Evolutionary conservation across 2,113 vertebrate species (phyloP).

Genomic region (Struthidea cinerea): DNA sequence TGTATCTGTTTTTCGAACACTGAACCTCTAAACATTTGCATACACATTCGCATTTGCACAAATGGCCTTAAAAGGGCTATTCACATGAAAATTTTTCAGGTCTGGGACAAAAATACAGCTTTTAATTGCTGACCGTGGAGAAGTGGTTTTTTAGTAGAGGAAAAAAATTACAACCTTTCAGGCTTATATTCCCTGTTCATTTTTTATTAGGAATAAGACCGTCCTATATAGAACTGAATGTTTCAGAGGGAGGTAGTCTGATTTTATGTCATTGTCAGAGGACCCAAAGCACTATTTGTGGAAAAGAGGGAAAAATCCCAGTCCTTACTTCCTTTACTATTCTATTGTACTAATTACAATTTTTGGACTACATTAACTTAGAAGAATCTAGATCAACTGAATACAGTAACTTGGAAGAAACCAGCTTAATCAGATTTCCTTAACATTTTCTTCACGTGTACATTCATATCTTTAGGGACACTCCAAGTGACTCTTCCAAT

Average conservation of each 20-base stretch:
- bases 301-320: not conserved
- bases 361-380: not conserved
- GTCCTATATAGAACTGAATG: not conserved
- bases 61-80: not conserved
- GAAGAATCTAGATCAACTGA: not conserved
- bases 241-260: not conserved
- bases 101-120: not conserved
- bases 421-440: not conserved
- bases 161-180: not conserved
- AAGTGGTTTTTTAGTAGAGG: not conserved
- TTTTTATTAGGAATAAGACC: not conserved
- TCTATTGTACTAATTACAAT: not conserved
- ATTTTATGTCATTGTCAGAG: not conserved
- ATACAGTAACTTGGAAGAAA: not conserved
- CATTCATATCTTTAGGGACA: not conserved
- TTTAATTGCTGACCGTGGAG: not conserved
- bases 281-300: not conserved
- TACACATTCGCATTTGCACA: not conserved
- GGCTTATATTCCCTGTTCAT: not conserved
- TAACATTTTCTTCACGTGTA: not conserved
- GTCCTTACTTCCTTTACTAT: not conserved
- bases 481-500: not conserved
- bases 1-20: not conserved
- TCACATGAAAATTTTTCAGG: not conserved
- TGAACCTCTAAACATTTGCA: not conserved